Evolutionary conservation across 2,113 vertebrate species (phyloP).

Genomic region (Argyrosomus japonicus): DNA sequence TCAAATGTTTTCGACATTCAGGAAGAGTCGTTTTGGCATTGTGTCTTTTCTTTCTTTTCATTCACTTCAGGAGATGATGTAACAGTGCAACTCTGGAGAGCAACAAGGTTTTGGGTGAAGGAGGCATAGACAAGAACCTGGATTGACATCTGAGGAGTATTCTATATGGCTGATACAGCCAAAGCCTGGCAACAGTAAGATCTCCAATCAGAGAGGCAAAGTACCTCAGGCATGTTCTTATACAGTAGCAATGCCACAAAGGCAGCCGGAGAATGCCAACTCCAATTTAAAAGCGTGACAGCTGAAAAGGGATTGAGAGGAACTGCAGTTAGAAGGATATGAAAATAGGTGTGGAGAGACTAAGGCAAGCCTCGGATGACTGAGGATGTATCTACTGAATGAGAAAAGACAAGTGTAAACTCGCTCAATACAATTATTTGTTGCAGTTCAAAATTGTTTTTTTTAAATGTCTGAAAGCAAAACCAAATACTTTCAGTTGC

Average conservation of each 20-base stretch:
- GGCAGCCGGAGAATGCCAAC: constrained; percentile 56
- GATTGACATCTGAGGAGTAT: constrained; percentile 71
- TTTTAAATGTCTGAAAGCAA: constrained; percentile 12
- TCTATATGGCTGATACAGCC: constrained; percentile 57
- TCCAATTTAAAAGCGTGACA: constrained; percentile 63
- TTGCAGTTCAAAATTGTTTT: not conserved
- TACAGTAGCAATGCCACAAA: constrained; percentile 61
- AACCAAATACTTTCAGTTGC: not conserved
- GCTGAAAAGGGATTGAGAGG: constrained; percentile 59
- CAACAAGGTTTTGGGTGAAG: constrained; percentile 44
- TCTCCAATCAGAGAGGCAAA: constrained; percentile 70
- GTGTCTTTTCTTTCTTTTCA: constrained; percentile 43
- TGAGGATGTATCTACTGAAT: constrained; percentile 29
- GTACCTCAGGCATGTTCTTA: constrained; percentile 64
- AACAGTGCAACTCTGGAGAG: constrained; percentile 58
- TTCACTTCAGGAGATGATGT: constrained; percentile 61
- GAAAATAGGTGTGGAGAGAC: constrained; percentile 43
- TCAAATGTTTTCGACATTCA: constrained; percentile 54
- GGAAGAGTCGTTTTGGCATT: constrained; percentile 57
- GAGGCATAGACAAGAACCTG: constrained; percentile 48
- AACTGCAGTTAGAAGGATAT: constrained; percentile 46
- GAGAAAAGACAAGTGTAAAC: constrained; percentile 20
- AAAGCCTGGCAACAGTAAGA: constrained; percentile 50
- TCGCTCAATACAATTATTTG: constrained; percentile 26
- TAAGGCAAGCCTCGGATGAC: constrained; percentile 17